These are phyloP conservation scores for Saccopteryx bilineata DNA, from an alignment of 2,113 vertebrate genomes.

Conservation along the genomic window DNA sequence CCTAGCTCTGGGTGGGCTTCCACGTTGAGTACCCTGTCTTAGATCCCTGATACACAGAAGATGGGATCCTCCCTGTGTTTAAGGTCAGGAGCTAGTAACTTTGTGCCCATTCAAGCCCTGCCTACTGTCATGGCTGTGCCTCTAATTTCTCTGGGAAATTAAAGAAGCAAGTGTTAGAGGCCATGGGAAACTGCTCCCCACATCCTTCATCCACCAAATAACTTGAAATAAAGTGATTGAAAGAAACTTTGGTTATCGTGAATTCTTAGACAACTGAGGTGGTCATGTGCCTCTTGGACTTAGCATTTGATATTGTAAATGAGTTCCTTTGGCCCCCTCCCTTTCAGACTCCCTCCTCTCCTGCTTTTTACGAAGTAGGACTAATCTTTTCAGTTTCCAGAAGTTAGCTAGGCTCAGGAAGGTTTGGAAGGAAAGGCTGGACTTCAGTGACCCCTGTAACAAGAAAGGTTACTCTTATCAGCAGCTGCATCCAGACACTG, in stretches of 20 bases:
- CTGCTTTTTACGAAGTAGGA: slow-evolving; percentile 7
- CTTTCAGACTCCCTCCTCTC: neutral
- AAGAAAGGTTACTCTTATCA: neutral
- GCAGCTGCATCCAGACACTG: neutral
- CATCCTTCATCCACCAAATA: neutral
- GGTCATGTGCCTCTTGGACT: neutral
- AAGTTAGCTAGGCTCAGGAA: neutral
- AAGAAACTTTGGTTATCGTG: neutral
- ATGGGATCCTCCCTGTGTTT: neutral
- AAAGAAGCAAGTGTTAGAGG: neutral
- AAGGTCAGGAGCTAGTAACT: slow-evolving; percentile 30
- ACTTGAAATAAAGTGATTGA: slow-evolving; percentile 4
- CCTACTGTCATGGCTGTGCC: neutral
- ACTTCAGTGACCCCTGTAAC: neutral
- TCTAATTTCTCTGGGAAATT: slow-evolving; percentile 26
- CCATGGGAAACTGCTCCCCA: neutral
- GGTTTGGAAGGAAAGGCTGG: neutral
- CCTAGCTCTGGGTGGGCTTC: neutral
- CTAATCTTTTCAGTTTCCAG: slow-evolving; percentile 11
- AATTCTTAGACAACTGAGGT: neutral
- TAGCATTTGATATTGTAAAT: neutral
- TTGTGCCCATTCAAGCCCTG: neutral
- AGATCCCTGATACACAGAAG: neutral
- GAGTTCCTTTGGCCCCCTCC: neutral
- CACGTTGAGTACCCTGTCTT: neutral